Evolutionary conservation across 2,888 invertebrate species (phyloP).

Genomic region (Coremacera marginata): DNA sequence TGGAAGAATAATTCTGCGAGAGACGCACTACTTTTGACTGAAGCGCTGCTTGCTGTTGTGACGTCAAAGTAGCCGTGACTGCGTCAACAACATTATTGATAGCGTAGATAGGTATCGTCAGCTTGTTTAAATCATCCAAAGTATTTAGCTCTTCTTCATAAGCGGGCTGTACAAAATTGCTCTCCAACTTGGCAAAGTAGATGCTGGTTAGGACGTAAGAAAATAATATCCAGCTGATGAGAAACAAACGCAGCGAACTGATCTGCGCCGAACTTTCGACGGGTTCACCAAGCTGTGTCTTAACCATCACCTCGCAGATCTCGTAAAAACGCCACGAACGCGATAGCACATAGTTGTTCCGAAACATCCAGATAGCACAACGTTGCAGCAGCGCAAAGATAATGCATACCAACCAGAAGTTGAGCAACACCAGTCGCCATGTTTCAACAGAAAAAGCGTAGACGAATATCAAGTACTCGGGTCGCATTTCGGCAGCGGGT

Average conservation of each 20-base stretch:
- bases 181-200: constrained; percentile 65
- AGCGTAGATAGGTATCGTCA: constrained; percentile 53
- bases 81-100: constrained; percentile 48
- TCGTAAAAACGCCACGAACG: constrained; percentile 47
- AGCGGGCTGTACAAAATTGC: constrained; percentile 61
- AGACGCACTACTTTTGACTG: constrained; percentile 43
- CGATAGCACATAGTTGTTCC: constrained; percentile 21
- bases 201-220: constrained; percentile 61
- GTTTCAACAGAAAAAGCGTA: constrained; percentile 53
- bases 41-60: constrained; percentile 45
- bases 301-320: constrained; percentile 56
- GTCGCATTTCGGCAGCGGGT: constrained; percentile 57
- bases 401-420: constrained; percentile 50
- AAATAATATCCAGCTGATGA: constrained; percentile 64
- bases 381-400: constrained; percentile 42
- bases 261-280: constrained; percentile 52
- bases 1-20: constrained; percentile 39
- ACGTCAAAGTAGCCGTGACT: constrained; percentile 46
- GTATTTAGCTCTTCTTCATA: constrained; percentile 60
- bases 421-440: constrained; percentile 55
- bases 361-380: constrained; percentile 36
- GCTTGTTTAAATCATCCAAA: constrained; percentile 50
- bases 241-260: constrained; percentile 57
- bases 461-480: constrained; percentile 60
- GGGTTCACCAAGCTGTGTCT: constrained; percentile 60